Conservation (phyloP, 2,113 vertebrate genomes). For the Delphinus delphis region DNA sequence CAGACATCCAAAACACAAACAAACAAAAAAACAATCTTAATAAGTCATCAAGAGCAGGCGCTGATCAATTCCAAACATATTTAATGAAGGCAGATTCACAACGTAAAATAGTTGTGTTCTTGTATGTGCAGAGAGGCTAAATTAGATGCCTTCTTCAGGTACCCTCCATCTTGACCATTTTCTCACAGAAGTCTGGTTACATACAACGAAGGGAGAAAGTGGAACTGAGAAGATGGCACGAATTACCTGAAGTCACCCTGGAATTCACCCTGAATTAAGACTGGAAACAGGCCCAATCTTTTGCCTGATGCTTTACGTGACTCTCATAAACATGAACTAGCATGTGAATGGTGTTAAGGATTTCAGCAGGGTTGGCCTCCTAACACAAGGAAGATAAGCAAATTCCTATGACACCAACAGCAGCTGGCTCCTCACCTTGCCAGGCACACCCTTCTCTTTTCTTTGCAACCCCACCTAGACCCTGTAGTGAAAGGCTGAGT, state of each 20-base stretch:
- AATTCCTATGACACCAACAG: not conserved
- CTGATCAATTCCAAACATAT: not conserved
- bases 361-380: not conserved
- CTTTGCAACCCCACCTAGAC: not conserved
- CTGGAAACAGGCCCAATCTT: not conserved
- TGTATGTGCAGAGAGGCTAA: not conserved
- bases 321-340: not conserved
- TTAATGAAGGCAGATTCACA: not conserved
- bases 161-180: not conserved
- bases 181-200: not conserved
- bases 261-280: conserved; percentile 2
- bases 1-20: not conserved
- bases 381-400: not conserved
- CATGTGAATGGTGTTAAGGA: not conserved
- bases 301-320: not conserved
- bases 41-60: not conserved
- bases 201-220: not conserved
- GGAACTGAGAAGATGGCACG: not conserved
- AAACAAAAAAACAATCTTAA: not conserved
- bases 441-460: not conserved
- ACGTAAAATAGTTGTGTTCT: not conserved
- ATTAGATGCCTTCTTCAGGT: not conserved
- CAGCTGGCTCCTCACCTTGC: not conserved
- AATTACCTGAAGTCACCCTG: not conserved
- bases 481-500: not conserved